These are phyloP conservation scores for Orthochromis malagaraziensis DNA, from an alignment of 2,113 vertebrate genomes.

Conservation along the genomic window DNA sequence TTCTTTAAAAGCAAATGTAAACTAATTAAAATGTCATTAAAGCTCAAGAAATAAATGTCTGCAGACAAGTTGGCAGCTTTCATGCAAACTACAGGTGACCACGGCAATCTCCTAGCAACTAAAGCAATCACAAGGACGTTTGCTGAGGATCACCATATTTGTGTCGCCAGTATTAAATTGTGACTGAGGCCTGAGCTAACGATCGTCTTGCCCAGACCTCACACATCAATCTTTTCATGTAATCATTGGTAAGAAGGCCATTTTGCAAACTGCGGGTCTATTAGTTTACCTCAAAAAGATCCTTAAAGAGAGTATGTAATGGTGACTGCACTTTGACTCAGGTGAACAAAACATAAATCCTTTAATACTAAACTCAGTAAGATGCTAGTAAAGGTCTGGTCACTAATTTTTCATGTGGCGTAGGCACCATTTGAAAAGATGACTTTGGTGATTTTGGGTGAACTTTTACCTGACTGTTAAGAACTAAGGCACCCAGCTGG, in stretches of 20 bases:
- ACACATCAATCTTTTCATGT: not conserved
- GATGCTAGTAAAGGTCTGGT: conserved; percentile 12
- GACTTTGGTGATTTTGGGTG: not conserved
- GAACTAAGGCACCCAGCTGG: conserved; percentile 31
- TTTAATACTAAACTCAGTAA: conserved; percentile 15
- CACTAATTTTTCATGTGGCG: not conserved
- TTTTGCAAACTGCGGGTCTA: not conserved
- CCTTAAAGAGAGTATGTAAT: not conserved
- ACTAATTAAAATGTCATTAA: not conserved
- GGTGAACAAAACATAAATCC: not conserved
- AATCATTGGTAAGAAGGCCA: not conserved
- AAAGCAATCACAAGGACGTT: not conserved
- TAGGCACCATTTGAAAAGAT: conserved; percentile 11
- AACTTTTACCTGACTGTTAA: not conserved
- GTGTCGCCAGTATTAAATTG: not conserved
- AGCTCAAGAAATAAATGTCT: not conserved
- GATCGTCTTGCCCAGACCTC: not conserved
- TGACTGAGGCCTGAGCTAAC: not conserved
- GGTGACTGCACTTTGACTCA: not conserved
- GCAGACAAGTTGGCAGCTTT: not conserved
- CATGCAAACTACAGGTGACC: not conserved
- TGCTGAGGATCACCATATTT: not conserved
- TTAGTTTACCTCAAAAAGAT: not conserved
- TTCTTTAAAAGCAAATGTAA: not conserved
- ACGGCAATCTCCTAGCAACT: not conserved